Percentiles rank a stretch among this genome's conserved stretches.
Conservation (phyloP, 1,140 invertebrate genomes). For the Stegodyphus dumicola region DNA sequence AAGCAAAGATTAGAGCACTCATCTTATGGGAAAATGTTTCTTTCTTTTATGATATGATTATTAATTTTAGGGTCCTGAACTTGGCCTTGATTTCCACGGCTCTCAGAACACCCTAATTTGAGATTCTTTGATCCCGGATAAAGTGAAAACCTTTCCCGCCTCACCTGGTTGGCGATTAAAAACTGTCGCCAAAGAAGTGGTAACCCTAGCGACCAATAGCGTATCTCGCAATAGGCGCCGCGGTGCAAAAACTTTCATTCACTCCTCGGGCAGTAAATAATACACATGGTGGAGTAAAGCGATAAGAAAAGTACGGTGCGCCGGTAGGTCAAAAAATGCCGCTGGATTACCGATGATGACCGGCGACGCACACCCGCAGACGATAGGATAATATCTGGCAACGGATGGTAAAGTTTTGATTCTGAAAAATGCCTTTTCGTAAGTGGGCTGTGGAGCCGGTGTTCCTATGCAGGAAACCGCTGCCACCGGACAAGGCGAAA, state of each 20-base stretch:
- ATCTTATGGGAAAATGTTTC: too few relatives aligned
- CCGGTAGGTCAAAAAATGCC: background rate
- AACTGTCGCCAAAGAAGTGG: background rate
- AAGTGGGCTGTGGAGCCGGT: constrained; percentile 63
- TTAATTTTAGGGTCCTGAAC: too few relatives aligned
- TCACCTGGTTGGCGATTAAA: background rate
- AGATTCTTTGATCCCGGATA: too few relatives aligned
- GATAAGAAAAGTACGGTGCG: background rate
- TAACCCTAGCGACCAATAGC: constrained; percentile 29
- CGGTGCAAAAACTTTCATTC: constrained; percentile 33
- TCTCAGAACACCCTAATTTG: too few relatives aligned
- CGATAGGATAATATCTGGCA: background rate
- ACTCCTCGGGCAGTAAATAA: background rate
- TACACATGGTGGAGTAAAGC: background rate
- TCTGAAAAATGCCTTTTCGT: constrained; percentile 59
- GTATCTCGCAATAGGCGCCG: background rate
- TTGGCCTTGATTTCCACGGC: too few relatives aligned
- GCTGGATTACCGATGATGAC: background rate
- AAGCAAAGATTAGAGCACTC: too few relatives aligned
- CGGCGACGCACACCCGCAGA: background rate
- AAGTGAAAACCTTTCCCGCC: background rate
- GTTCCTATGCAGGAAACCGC: constrained; percentile 53
- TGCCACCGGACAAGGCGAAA: constrained; percentile 62
- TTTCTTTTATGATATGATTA: too few relatives aligned
- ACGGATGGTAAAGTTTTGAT: background rate